Percentiles rank a stretch among this genome's conserved stretches.
Evolutionary conservation across 2,113 vertebrate genomes (phyloP).

Genomic region (Catharus minimus): DNA sequence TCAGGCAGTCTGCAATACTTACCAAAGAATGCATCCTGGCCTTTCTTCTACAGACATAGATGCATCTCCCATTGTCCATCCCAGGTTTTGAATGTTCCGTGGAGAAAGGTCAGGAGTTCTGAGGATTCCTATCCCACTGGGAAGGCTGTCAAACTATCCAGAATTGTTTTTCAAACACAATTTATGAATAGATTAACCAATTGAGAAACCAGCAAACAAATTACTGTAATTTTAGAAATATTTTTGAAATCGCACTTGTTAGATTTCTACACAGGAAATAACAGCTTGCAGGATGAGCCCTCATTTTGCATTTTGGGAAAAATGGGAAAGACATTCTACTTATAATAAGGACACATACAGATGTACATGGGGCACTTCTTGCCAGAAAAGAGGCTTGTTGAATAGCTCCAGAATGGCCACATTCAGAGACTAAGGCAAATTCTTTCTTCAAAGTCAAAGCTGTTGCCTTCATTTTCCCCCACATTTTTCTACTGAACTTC

Average conservation of each 20-base stretch:
- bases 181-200: not conserved
- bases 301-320: not conserved
- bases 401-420: not conserved
- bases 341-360: not conserved
- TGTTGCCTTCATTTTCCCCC: not conserved
- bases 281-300: not conserved
- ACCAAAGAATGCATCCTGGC: not conserved
- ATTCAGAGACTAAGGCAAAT: not conserved
- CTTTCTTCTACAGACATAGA: not conserved
- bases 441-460: not conserved
- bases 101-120: not conserved
- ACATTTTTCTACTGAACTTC: slow-evolving; percentile 18
- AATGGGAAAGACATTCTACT: not conserved
- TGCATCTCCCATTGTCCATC: not conserved
- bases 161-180: not conserved
- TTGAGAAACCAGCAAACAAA: not conserved
- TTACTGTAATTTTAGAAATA: not conserved
- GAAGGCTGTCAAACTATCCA: not conserved
- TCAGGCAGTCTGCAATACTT: not conserved
- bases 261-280: not conserved
- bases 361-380: not conserved
- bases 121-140: not conserved
- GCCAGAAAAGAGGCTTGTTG: not conserved
- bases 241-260: not conserved
- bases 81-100: not conserved